A percentile compares a stretch with the other conserved stretches of the same genome.
phyloP scores from a whole-genome alignment of 1,140 invertebrate species.

The Amphibalanus amphitrite region DNA sequence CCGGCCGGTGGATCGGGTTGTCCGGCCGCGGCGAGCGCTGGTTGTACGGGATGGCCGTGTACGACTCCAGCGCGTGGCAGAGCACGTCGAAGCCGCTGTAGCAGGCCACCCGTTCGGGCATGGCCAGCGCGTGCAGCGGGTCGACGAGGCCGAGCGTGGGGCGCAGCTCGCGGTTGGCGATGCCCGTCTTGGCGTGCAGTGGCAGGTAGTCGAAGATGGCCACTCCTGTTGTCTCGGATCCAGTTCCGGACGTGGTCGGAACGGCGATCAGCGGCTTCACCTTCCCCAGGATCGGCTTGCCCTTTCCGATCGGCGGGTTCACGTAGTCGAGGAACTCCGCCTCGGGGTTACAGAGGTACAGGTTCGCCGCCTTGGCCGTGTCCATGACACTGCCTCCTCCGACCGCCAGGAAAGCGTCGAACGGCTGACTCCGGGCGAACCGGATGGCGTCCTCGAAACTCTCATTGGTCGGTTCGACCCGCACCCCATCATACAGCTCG shows the following conservation, averaged over 20 bases:
- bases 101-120: conserved; percentile 63
- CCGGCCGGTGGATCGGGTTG: conserved; percentile 59
- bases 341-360: conserved; percentile 56
- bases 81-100: conserved; percentile 69
- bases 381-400: conserved; percentile 84
- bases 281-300: conserved; percentile 48
- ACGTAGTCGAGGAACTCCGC: conserved; percentile 82
- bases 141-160: conserved; percentile 70
- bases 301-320: conserved; percentile 71
- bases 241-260: conserved; percentile 83
- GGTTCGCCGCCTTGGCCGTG: conserved; percentile 76
- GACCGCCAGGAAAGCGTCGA: conserved; percentile 73
- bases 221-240: conserved; percentile 78
- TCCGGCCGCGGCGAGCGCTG: conserved; percentile 53
- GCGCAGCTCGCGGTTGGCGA: conserved; percentile 53
- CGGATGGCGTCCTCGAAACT: conserved; percentile 60
- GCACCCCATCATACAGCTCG: conserved; percentile 58
- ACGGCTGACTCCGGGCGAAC: conserved; percentile 47
- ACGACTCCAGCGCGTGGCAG: conserved; percentile 80
- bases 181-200: conserved; percentile 72
- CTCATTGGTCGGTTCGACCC: conserved; percentile 68
- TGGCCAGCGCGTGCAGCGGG: conserved; percentile 57
- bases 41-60: conserved; percentile 67
- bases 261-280: conserved; percentile 68
- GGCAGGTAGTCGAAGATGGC: conserved; percentile 72